These are phyloP conservation scores for Rhysida immarginata DNA, from an alignment of 1,140 invertebrate species.

Conservation along the genomic window DNA sequence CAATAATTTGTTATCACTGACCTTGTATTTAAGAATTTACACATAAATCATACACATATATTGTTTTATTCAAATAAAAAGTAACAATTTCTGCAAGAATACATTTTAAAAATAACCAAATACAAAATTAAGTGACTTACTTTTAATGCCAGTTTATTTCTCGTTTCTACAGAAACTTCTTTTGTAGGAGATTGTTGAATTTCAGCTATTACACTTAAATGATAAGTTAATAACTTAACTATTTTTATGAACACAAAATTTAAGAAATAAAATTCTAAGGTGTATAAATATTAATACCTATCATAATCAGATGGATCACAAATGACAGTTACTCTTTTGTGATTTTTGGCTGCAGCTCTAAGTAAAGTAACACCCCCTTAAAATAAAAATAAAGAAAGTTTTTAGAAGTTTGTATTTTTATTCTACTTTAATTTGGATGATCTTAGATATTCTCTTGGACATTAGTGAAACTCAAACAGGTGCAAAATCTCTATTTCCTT, in stretches of 20 bases:
- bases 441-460: too few species aligned
- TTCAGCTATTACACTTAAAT: slow-evolving; percentile 45
- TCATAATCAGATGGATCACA: slow-evolving; percentile 86
- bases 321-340: slow-evolving; percentile 82
- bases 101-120: slow-evolving; percentile 5
- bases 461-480: too few species aligned
- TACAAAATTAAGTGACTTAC: slow-evolving; percentile 1
- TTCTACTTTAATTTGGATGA: too few species aligned
- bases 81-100: slow-evolving; percentile 1
- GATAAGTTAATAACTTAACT: slow-evolving; percentile 2
- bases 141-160: slow-evolving; percentile 33
- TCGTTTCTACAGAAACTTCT: slow-evolving; percentile 53
- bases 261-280: not conserved
- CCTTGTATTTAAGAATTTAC: too few species aligned
- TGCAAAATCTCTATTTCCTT: too few species aligned
- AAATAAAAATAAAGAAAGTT: slow-evolving; percentile 9
- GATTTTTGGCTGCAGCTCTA: slow-evolving; percentile 93
- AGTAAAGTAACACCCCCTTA: slow-evolving; percentile 82
- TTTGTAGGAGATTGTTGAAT: slow-evolving; percentile 41
- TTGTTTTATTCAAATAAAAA: too few species aligned
- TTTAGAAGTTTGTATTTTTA: too few species aligned
- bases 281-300: slow-evolving; percentile 15
- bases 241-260: too few species aligned
- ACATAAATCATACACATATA: too few species aligned
- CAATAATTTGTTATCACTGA: too few species aligned